A percentile compares a stretch with the other conserved stretches of the same genome.
Conservation (phyloP, 2,888 invertebrate species). For the Apotomis turbidana region DNA sequence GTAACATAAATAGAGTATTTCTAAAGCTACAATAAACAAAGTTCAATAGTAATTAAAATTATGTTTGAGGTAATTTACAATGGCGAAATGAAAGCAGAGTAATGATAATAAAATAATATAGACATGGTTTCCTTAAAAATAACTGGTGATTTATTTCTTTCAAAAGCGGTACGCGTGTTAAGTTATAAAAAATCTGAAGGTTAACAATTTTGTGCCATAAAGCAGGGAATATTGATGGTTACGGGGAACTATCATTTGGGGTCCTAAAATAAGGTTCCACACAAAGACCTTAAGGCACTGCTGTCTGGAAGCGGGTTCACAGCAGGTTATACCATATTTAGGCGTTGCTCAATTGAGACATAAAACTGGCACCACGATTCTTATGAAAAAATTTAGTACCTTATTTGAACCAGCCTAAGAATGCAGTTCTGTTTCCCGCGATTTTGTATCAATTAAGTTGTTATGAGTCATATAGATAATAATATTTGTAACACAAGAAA, state of each 20-base stretch:
- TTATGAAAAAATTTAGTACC: conserved; percentile 61
- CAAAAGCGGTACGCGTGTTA: background rate
- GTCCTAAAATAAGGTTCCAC: conserved; percentile 11
- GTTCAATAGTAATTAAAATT: no score
- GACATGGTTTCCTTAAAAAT: background rate
- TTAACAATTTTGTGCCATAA: conserved; percentile 30
- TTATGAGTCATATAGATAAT: background rate
- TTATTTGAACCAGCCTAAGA: conserved; percentile 13
- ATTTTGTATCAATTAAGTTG: conserved; percentile 21
- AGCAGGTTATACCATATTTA: conserved; percentile 43
- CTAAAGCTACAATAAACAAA: no score
- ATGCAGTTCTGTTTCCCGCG: conserved; percentile 5
- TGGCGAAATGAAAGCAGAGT: no score
- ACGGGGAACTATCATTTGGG: conserved; percentile 30
- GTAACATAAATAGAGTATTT: no score
- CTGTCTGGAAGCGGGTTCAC: background rate
- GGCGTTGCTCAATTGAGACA: conserved; percentile 62
- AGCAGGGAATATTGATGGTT: conserved; percentile 14
- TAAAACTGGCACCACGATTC: conserved; percentile 55
- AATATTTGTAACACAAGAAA: background rate
- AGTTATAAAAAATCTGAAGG: conserved; percentile 14
- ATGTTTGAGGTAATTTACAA: no score
- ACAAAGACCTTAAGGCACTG: background rate
- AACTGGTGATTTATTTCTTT: background rate
- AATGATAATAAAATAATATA: no score